Conservation (phyloP, 2,888 invertebrate species). For the Lathronympha strigana region DNA sequence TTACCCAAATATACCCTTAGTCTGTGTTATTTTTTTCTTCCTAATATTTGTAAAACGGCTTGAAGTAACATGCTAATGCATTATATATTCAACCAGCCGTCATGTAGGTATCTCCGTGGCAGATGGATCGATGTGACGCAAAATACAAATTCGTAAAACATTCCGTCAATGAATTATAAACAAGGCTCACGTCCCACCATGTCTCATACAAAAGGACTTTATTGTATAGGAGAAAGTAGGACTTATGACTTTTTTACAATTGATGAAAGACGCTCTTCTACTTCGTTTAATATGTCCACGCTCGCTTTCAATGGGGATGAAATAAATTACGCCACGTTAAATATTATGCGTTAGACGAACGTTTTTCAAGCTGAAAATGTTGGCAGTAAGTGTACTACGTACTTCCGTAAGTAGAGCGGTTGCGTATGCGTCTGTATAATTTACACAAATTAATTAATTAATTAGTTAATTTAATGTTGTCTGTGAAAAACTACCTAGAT, state of each 20-base stretch:
- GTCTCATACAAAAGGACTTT: neutral
- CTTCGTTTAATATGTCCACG: slow-evolving; percentile 45
- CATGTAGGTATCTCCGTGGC: slow-evolving; percentile 11
- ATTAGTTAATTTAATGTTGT: no score
- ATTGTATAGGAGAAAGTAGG: neutral
- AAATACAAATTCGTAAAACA: slow-evolving; percentile 41
- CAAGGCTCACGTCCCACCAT: slow-evolving; percentile 49
- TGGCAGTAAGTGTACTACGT: neutral
- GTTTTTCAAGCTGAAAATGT: slow-evolving; percentile 5
- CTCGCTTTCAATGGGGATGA: slow-evolving; percentile 29
- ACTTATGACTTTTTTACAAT: neutral
- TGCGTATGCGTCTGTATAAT: neutral
- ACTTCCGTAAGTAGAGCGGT: neutral
- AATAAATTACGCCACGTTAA: slow-evolving; percentile 37
- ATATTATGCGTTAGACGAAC: slow-evolving; percentile 31
- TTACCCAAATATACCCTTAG: neutral
- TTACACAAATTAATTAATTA: neutral
- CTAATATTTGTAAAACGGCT: neutral
- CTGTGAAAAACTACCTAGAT: no score
- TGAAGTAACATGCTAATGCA: slow-evolving; percentile 1
- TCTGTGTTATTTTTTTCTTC: neutral
- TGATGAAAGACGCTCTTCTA: slow-evolving; percentile 39
- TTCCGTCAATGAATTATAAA: slow-evolving; percentile 63
- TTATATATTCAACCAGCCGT: slow-evolving; percentile 10
- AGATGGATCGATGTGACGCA: slow-evolving; percentile 28